phyloP scores from a whole-genome alignment of 1,140 invertebrate species.

The Brachionus rubens region DNA sequence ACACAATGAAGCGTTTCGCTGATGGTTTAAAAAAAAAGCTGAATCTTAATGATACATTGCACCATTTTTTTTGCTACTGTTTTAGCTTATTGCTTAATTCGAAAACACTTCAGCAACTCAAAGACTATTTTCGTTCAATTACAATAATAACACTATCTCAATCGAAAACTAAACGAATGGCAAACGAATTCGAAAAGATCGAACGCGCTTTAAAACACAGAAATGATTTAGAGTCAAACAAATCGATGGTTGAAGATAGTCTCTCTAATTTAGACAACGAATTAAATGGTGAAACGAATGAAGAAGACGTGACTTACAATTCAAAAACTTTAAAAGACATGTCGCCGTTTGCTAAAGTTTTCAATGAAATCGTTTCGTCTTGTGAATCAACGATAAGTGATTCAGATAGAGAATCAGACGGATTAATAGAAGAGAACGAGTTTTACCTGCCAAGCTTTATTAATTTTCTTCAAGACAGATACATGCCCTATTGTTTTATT shows the following conservation, averaged over 20 bases:
- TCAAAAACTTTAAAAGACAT: slow-evolving; percentile 13
- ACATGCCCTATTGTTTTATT: slow-evolving; percentile 38
- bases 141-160: neutral
- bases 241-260: slow-evolving; percentile 10
- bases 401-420: neutral
- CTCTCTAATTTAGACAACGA: neutral
- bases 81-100: slow-evolving; percentile 26
- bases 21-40: slow-evolving; percentile 24
- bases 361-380: slow-evolving; percentile 3
- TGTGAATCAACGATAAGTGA: slow-evolving; percentile 1
- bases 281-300: neutral
- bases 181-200: neutral
- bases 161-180: neutral
- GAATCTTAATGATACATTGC: neutral
- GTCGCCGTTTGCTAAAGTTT: slow-evolving; percentile 20
- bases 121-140: slow-evolving; percentile 23
- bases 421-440: slow-evolving; percentile 24
- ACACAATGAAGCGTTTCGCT: slow-evolving; percentile 10
- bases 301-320: slow-evolving; percentile 20
- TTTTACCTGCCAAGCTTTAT: neutral
- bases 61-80: slow-evolving; percentile 17
- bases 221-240: slow-evolving; percentile 12
- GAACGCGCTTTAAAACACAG: neutral
- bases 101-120: neutral
- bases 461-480: slow-evolving; percentile 18